Evolutionary conservation across 2,797 vertebrate species (phyloP), one percentile per base, ranked within the genome.

Genomic region (Phalloptychus januarius): DNA sequence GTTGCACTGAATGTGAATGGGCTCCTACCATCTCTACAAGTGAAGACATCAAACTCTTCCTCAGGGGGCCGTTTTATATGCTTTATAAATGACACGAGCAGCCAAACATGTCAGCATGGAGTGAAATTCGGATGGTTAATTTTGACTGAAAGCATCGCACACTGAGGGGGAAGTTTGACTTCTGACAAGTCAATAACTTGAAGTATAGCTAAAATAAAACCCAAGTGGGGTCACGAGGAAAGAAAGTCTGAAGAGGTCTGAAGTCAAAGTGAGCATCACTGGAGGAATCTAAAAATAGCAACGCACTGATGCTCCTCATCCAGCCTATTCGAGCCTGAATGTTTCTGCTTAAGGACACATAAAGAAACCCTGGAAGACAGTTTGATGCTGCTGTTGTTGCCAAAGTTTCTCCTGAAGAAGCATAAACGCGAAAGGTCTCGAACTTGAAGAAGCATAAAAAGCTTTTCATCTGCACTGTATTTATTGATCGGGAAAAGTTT

Each of bases 211-310:
- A 25, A 25, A 69, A 69, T 42, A 42, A 69, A 69, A 40, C 38
- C 11, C 65, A 69, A 10, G 36, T 40, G 38, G 38, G 65, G 65
- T 10, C 36, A 67, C 36, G 38, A 23, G 38, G 65, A 25, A 40
- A 40, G 23, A 70, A 44, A 70, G 67, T 70, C 67, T 70, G 40
- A 13, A n/a, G 65, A 69, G 38, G 65, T 69, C 65, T 70, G 42
- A 28, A 70, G 23, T 13, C 23, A 28, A 42, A n/a, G 38, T n/a
- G 38, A 70, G 25, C 67, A 44, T 70, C n/a, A 4, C 67, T 70
- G 40, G 40, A 70, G 25, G n/a, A 70, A 45, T n/a, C 67, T 45
- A 70, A 70, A 69, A 70, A 45, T 70, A 70, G 67, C 28, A 28
- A 7, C 28, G 25, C 67, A 8, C 40, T 18, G 67, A 70, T 70